phyloP scores from a whole-genome alignment of 2,113 vertebrate species.

The Gasterosteus nipponicus region DNA sequence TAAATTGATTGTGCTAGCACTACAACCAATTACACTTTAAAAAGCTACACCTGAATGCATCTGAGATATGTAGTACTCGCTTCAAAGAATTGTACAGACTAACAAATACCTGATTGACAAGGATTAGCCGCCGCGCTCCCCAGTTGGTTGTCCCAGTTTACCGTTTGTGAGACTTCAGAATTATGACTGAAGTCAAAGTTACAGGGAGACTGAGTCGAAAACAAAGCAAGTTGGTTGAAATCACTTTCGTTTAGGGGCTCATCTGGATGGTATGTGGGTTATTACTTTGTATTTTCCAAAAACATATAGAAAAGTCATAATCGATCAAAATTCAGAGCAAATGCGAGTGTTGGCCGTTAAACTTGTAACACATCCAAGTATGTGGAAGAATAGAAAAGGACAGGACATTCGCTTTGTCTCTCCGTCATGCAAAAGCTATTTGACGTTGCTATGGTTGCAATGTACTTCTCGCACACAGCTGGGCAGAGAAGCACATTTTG shows the following conservation, averaged over 20 bases:
- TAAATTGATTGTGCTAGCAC: conserved; percentile 28
- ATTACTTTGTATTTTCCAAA: not conserved
- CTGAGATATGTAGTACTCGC: conserved; percentile 25
- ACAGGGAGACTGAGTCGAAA: no score
- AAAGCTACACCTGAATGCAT: conserved; percentile 40
- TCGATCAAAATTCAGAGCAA: not conserved
- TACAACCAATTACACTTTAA: conserved; percentile 35
- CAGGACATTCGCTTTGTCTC: conserved; percentile 20
- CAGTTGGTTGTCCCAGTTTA: not conserved
- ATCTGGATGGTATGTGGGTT: not conserved
- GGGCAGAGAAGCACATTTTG: conserved; percentile 18
- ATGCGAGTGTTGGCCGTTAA: not conserved
- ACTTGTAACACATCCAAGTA: not conserved
- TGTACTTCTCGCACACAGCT: conserved; percentile 7
- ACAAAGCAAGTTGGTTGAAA: not conserved
- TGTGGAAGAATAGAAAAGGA: not conserved
- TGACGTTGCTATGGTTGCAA: conserved; percentile 27
- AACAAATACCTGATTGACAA: conserved; percentile 27
- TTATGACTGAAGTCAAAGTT: not conserved
- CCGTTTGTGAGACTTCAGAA: no score
- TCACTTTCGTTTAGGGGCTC: not conserved
- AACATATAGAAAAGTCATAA: not conserved
- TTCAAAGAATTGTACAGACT: conserved; percentile 35
- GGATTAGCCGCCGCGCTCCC: conserved; percentile 26
- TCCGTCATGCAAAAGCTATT: conserved; percentile 19